Evolutionary conservation across 2,113 vertebrate genomes (phyloP), one percentile per base, ranked within the genome.

Genomic region (Nothoprocta pentlandii): DNA sequence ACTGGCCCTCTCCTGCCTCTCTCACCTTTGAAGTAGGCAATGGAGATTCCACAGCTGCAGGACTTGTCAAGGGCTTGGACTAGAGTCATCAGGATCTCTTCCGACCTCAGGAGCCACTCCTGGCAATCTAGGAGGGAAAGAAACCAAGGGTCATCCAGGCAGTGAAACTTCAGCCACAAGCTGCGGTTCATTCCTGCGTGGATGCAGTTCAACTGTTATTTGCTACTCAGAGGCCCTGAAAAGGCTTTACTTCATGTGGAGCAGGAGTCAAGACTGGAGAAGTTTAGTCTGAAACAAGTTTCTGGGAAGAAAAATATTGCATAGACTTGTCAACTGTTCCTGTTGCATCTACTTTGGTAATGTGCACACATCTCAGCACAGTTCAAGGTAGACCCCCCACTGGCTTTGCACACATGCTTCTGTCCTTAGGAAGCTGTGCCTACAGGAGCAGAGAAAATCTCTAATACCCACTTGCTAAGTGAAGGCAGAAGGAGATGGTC

Each of bases 1-100:
- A 16, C 26, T 58, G 49, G 36, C 44, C 30, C 1, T 2, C 32
- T 69, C 32, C 59, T 53, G 59, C 21, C 42, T 19, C 8, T 22
- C 81, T 93, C 74, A 96, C 93, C 92, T 94, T 76, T 95, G 64
- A 97, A 94, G 62, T 89, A 90, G 14, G 69, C 90, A 46, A 59
- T 41, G 71, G 93, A 90, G 30, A 95, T 34, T 53, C 81, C 85
- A 54, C 86, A 90, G n/a, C 56, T 62, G 78, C 93, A 95, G 39
- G 26, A 84, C 47, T 13, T 49, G 56, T 89, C 12, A 0, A 96
- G 62, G 19, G 67, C 87, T n/a, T 77, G 76, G 42, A 88, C 78
- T 63, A 96, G 46, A 67, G 46, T 17, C 17, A 36, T 44, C 26
- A 73, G 82, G 19, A 96, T 61, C 32, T 92, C 49, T 20, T 87